Percentiles rank a stretch among this genome's conserved stretches.
Evolutionary conservation across 1,140 invertebrate genomes (phyloP).

Genomic region (Drosophila guanche): DNA sequence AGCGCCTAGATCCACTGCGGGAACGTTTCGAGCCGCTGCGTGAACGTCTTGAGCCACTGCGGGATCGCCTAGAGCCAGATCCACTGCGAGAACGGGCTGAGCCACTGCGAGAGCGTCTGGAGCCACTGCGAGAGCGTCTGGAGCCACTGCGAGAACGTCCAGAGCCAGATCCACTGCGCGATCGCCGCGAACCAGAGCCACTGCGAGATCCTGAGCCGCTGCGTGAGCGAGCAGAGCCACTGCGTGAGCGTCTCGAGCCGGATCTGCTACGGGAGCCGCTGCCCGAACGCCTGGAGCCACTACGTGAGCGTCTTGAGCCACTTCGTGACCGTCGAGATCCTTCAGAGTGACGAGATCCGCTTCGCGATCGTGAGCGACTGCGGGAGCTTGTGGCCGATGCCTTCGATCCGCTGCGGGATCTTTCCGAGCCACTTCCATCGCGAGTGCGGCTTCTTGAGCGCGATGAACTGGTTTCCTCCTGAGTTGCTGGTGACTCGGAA

Average conservation of each 20-base stretch:
- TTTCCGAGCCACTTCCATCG: slow-evolving; percentile 44
- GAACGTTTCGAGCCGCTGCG: slow-evolving; percentile 83
- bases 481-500: slow-evolving; percentile 10
- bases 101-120: slow-evolving; percentile 67
- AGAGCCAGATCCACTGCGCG: slow-evolving; percentile 58
- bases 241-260: slow-evolving; percentile 79
- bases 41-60: slow-evolving; percentile 64
- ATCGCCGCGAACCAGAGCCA: slow-evolving; percentile 19
- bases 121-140: slow-evolving; percentile 81
- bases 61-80: slow-evolving; percentile 78
- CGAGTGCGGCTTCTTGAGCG: slow-evolving; percentile 23
- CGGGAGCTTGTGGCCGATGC: slow-evolving; percentile 65
- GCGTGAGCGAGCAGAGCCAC: slow-evolving; percentile 58
- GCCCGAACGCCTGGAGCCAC: slow-evolving; percentile 66
- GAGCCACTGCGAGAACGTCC: slow-evolving; percentile 71
- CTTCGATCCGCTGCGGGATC: slow-evolving; percentile 83
- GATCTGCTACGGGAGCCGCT: slow-evolving; percentile 69
- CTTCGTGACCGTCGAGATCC: slow-evolving; percentile 46
- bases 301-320: slow-evolving; percentile 63
- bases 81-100: slow-evolving; percentile 61
- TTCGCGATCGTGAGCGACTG: slow-evolving; percentile 78
- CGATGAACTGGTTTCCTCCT: not conserved
- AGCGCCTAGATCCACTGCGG: slow-evolving; percentile 65
- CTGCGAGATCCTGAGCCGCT: slow-evolving; percentile 68
- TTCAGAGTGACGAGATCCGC: slow-evolving; percentile 73